Conservation (phyloP, 2,888 invertebrate genomes). For the Amphipyra tragopoginis region DNA sequence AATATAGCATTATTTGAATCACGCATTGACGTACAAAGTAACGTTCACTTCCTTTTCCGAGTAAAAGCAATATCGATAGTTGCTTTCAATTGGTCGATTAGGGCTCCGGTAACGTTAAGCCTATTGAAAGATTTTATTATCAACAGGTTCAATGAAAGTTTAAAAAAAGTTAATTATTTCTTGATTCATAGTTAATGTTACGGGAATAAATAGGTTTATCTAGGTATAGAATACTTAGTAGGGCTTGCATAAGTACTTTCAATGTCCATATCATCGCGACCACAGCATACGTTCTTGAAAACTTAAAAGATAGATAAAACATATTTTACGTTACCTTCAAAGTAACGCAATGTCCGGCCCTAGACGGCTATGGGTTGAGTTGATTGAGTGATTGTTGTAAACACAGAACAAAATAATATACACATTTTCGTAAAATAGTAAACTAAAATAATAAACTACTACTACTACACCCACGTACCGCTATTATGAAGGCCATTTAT, state of each 20-base stretch:
- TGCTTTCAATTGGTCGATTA: conserved; percentile 38
- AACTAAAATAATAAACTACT: conserved; percentile 10
- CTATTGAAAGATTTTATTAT: background rate
- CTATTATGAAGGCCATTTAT: conserved; percentile 48
- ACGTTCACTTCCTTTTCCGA: conserved; percentile 61
- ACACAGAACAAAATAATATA: too few species aligned
- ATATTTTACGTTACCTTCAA: too few species aligned
- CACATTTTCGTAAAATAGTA: conserved; percentile 2
- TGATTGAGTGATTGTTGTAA: too few species aligned
- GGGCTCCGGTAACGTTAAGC: background rate
- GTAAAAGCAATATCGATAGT: conserved; percentile 56
- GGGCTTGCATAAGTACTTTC: background rate
- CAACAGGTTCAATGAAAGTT: too few species aligned
- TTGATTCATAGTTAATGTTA: too few species aligned
- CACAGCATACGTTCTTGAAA: background rate
- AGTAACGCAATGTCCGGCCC: too few species aligned
- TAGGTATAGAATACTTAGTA: background rate
- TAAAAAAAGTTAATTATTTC: too few species aligned
- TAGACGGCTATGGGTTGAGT: too few species aligned
- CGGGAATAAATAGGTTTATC: too few species aligned
- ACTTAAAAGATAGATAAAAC: too few species aligned
- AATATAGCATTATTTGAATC: conserved; percentile 62
- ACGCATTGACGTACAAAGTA: conserved; percentile 65
- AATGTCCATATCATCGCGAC: background rate
- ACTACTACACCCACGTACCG: conserved; percentile 22